These are phyloP conservation scores for Glaucidium brasilianum DNA, from an alignment of 2,113 vertebrate species.

Conservation along the genomic window DNA sequence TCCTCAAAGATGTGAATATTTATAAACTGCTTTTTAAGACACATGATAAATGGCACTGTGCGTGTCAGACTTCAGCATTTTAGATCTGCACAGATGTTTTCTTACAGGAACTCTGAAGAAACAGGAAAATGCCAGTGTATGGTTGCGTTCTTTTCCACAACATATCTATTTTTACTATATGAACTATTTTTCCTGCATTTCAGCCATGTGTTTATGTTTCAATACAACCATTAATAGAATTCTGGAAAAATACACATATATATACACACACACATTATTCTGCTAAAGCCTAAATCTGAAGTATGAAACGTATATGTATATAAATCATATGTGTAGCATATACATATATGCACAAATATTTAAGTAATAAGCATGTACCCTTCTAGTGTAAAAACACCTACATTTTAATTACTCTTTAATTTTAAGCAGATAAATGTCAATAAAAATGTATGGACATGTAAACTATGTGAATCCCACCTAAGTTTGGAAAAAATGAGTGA, in stretches of 20 bases:
- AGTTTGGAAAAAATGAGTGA: background rate
- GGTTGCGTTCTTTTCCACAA: background rate
- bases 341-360: background rate
- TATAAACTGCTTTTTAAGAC: background rate
- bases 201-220: background rate
- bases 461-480: background rate
- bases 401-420: background rate
- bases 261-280: fast-evolving
- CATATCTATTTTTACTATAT: background rate
- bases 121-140: background rate
- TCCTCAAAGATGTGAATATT: background rate
- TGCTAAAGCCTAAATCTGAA: background rate
- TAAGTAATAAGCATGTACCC: background rate
- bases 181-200: background rate
- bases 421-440: background rate
- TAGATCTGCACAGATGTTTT: background rate
- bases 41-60: background rate
- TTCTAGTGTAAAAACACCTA: background rate
- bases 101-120: background rate
- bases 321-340: background rate
- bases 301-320: background rate
- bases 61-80: background rate
- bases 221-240: background rate
- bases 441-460: background rate
- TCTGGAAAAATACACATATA: background rate